Conservation (phyloP, 2,888 invertebrate genomes). For the Iselma pallidipennis region DNA sequence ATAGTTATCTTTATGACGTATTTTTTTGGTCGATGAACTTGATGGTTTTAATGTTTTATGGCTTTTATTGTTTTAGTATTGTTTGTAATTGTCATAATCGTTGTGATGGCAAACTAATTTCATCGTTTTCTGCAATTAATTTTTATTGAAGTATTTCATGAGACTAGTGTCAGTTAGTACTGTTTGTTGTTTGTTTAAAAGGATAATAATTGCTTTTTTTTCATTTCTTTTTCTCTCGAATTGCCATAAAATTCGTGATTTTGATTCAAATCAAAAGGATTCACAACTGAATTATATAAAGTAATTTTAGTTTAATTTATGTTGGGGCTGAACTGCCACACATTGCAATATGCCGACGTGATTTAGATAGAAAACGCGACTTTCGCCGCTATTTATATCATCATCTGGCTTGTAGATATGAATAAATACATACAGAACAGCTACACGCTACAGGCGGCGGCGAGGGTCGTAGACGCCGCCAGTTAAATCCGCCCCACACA, state of each 20-base stretch:
- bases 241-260: neutral
- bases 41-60: slow-evolving; percentile 41
- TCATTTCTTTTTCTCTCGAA: neutral
- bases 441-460: slow-evolving; percentile 34
- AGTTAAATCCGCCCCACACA: slow-evolving; percentile 32
- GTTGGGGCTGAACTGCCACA: slow-evolving; percentile 43
- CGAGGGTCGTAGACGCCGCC: slow-evolving; percentile 23
- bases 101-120: slow-evolving; percentile 49
- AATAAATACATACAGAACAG: slow-evolving; percentile 51
- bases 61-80: slow-evolving; percentile 43
- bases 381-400: slow-evolving; percentile 54
- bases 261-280: slow-evolving; percentile 3
- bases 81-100: slow-evolving; percentile 46
- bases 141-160: slow-evolving; percentile 44
- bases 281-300: slow-evolving; percentile 45
- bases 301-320: slow-evolving; percentile 53
- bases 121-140: slow-evolving; percentile 49
- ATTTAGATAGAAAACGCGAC: slow-evolving; percentile 55
- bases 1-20: slow-evolving; percentile 51
- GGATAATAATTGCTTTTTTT: neutral
- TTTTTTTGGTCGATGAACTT: slow-evolving; percentile 43
- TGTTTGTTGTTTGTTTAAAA: too few relatives aligned
- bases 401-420: slow-evolving; percentile 54
- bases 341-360: slow-evolving; percentile 53
- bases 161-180: too few relatives aligned